Evolutionary conservation across 2,888 invertebrate genomes (phyloP), one percentile per base, ranked within the genome.

Genomic region (Patella depressa): DNA sequence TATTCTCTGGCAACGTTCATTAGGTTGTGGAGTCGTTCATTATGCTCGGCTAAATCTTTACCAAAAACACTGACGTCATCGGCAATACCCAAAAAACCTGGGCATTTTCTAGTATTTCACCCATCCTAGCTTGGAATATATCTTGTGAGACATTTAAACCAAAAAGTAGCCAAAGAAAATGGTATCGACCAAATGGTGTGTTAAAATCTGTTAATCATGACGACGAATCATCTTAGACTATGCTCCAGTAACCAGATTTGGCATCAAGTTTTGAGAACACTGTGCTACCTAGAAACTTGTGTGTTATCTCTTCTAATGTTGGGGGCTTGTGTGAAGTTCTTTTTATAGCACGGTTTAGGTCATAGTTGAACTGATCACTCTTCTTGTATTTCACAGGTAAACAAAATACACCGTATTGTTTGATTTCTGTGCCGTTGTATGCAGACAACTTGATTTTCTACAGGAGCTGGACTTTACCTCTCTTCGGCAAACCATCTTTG

Each of bases 71-170:
- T 3, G n/a, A 72, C 45, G 34, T 72, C 17, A 15, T 53, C 45
- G n/a, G 72, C 45, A 72, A 72, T 53, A 72, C 45, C 34, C 19
- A 34, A 9, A 1, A 5, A 53, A 29, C 34, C 53, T 12, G 72
- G 7, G 7, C 72, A 72, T 72, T 17, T 72, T 34, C 72, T 53
- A 72, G 53, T 11, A 72, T 72, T n/a, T 53, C 34, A 29, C 5
- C 53, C 72, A 72, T 53, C n/a, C 72, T 72, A 29, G 72, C 34
- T n/a, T 72, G 53, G 45, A 53, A 72, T 29, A 53, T 19, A 34
- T 53, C 45, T 34, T 53, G 45, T 24, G 34, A 72, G 12, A 53
- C 53, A 11, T 72, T 53, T 15, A 34, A 19, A 65, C 65, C 19
- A 3, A 65, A 65, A 11, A 19, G 65, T 65, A 65, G 14, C 24